Evolutionary conservation across 2,113 vertebrate genomes (phyloP), one percentile per base, ranked within the genome.

Genomic region (Alexandromys fortis): DNA sequence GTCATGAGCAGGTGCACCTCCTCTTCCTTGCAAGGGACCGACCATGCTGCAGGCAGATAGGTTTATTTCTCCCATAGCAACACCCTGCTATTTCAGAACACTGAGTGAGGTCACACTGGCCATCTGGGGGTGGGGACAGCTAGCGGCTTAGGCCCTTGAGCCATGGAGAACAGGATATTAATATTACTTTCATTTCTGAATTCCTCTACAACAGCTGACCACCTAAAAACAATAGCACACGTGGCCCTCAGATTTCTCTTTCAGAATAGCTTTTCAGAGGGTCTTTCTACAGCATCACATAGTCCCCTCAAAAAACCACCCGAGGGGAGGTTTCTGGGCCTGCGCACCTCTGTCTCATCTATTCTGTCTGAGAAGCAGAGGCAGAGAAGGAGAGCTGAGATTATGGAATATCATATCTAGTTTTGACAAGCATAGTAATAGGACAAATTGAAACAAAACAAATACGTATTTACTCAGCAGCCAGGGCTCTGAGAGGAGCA

Each of bases 331-430:
- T n/a, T 28, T 67, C 61, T n/a, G 42, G 77, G 4, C 49, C 35
- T 33, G 12, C 1, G 14, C 4, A 17, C 52, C 1, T 45, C 24
- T 21, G 45, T 9, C 2, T 91, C 16, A 49, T 24, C 3, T 0
- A 4, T 22, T 76, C 33, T 7, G n/a, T 72, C 24, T 82, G 47
- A 55, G 93, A 81, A 22, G 49, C 47, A 55, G 55, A 90, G 24
- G 55, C 21, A 24, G 19, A 77, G 12, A 72, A 55, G 65, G 42
- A 86, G 28, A 16, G 12, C 38, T 24, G 5, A 49, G 17, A 33
- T 11, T 12, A 30, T 0, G 35, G 47, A 78, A 45, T 13, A 58
- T 35, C 1, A 0, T 2, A 30, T 5, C 13, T 19, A 63, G 63
- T 38, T 47, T 65, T 63, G 10, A 85, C 76, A 70, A n/a, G 72